Base-by-base conservation (phyloP, 2,888 invertebrate genomes). In the Morpho helenor region DNA sequence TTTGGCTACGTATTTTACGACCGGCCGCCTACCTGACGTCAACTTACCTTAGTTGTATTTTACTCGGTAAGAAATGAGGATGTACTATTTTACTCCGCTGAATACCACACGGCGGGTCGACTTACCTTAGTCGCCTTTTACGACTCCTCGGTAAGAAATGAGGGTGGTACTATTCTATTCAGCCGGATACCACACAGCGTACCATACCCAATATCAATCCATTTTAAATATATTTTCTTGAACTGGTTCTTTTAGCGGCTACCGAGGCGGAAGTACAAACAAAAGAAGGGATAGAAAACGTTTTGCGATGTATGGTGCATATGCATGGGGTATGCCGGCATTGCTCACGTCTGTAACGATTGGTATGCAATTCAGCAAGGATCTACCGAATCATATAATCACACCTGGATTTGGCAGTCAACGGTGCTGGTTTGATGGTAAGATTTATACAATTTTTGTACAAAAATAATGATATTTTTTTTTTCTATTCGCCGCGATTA, bases 271-370 rank as follows among this genome's bases (percentile, higher is more conserved):
- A 23, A 79, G 87, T 45, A 75, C 80, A 7, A 82, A 77, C 60
- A 91, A 86, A 68, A 87, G 90, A 2, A 88, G 91, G 8, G 86
- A 94, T 69, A 80, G 77, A 39, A 92, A 91, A 68, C 91, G 94
- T 51, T 94, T 95, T 70, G 70, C 92, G 0, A 72, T 92, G 52
- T 95, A 95, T 72, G 93, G 92, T 7, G 69, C 88, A 7, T 95
- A 95, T 73, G 94, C 95, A 0, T 94, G 94, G 94, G 94, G 94
- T 0, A 79, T 92, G 23, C 93, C 95, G 0, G 56, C 91, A 0
- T 8, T 93, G 0, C 83, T 94, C 48, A 91, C 92, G 0, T 78
- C 76, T 0, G 60, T 91, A 49, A 92, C 92, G 6, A 74, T 88
- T 0, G 79, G 82, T 9, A 92, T 93, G 92, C 92, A 94, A 71